Conservation (phyloP, 2,888 invertebrate genomes). For the Itoplectis maculator region DNA sequence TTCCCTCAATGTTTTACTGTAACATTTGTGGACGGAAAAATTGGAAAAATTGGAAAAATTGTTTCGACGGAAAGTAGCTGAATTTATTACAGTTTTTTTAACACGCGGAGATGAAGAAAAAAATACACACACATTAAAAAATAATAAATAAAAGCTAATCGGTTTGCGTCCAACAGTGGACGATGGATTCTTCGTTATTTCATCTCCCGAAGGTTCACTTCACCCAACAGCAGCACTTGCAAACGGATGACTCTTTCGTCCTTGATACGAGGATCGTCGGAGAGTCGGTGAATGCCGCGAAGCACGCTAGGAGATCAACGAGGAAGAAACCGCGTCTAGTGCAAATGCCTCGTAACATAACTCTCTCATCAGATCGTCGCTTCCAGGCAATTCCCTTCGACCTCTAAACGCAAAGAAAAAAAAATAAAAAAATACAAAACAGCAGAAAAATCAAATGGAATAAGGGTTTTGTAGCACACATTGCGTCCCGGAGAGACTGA, state of each 20-base stretch:
- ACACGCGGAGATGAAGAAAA: too few species aligned
- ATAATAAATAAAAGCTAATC: too few species aligned
- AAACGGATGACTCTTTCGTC: slow-evolving; percentile 44
- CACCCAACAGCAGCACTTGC: slow-evolving; percentile 9
- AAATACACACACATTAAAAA: too few species aligned
- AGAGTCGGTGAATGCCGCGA: slow-evolving; percentile 51
- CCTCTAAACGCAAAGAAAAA: slow-evolving; percentile 14
- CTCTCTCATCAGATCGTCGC: slow-evolving; percentile 45
- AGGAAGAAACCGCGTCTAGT: slow-evolving; percentile 47
- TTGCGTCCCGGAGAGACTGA: slow-evolving; percentile 21
- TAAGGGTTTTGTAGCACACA: slow-evolving; percentile 40
- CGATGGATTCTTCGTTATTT: slow-evolving; percentile 63
- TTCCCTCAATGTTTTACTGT: too few species aligned
- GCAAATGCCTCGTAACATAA: slow-evolving; percentile 33
- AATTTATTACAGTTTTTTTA: too few species aligned
- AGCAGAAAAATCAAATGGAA: slow-evolving; percentile 45
- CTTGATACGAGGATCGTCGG: slow-evolving; percentile 56
- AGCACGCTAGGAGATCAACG: slow-evolving; percentile 50
- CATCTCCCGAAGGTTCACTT: slow-evolving; percentile 16
- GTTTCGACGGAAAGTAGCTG: too few species aligned
- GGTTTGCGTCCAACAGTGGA: slow-evolving; percentile 55
- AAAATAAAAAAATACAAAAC: slow-evolving; percentile 1
- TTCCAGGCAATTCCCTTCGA: slow-evolving; percentile 48
- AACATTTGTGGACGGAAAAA: too few species aligned
- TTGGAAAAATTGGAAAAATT: too few species aligned